Base-by-base conservation (phyloP, 2,797 vertebrate species). In the Sebastes itinus region DNA sequence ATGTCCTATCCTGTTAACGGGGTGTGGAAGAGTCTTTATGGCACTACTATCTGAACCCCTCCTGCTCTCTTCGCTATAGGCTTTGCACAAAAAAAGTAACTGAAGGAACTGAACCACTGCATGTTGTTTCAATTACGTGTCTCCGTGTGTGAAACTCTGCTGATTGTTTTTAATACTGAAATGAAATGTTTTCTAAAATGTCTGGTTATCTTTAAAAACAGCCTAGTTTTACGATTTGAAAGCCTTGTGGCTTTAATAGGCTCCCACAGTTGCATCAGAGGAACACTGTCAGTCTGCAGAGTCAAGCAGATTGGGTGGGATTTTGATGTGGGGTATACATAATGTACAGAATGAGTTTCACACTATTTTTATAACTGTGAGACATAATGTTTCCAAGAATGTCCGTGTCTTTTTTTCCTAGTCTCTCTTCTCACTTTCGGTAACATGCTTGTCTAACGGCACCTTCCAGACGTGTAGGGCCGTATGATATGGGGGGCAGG, bases 401-500 rank as follows among this genome's bases (percentile, higher is more conserved):
- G 5, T 62, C 22, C 58, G 61, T 79, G 23, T 75, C 38, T 11
- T 46, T 65, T 79, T 81, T 82, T 84, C 58, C 67, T 20, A n/a
- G 16, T 71, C 68, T 70, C 49, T 32, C 73, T 69, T 32, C 73
- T 69, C 64, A 54, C 61, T 73, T 77, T 83, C 30, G 16, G 60
- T 63, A 77, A 78, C 63, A 49, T 92, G 87, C 91, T 92, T 91
- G 80, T 87, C 58, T 77, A 84, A 80, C 67, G 72, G 75, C 49
- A 69, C 84, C 86, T 86, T 84, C 56, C 59, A 38, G 84, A 80
- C 70, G 22, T 83, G 75, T 69, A 63, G 71, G 77, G 72, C 71
- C n/a, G 72, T 80, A 66, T 88, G 88, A 82, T 86, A 86, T 61
- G 68, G 81, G 71, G 85, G 86, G 79, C 79, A 78, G 72, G 93